Percentiles rank a stretch among this genome's conserved stretches.
Evolutionary conservation across 2,797 vertebrate genomes (phyloP).

Genomic region (Tinamus major): DNA sequence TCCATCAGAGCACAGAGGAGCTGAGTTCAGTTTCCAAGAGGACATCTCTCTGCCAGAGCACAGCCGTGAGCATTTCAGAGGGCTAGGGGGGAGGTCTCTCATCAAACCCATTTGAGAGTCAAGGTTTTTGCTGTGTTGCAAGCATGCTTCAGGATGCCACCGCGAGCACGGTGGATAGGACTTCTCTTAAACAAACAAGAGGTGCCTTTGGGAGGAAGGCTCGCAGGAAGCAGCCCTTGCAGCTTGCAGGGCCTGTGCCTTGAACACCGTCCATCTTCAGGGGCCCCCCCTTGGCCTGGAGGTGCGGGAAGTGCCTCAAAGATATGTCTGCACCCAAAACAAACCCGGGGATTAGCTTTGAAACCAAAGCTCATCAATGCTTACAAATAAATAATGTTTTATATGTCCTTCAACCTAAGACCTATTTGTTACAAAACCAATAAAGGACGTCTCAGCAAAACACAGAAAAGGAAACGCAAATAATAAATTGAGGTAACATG

Average conservation of each 20-base stretch:
- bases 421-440: neutral
- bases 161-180: neutral
- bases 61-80: conserved; percentile 49
- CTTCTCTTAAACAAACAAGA: conserved; percentile 41
- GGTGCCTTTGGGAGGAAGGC: conserved; percentile 41
- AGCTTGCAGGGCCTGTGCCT: neutral
- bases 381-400: rapidly evolving
- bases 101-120: conserved; percentile 30
- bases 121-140: neutral
- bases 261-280: neutral
- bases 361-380: neutral
- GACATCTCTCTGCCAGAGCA: conserved; percentile 59
- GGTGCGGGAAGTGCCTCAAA: neutral
- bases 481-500: neutral
- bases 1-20: conserved; percentile 56
- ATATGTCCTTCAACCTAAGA: neutral
- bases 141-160: conserved; percentile 27
- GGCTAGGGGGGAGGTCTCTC: conserved; percentile 18
- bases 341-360: neutral
- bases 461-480: neutral
- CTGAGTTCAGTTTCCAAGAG: conserved; percentile 45
- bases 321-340: rapidly evolving
- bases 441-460: neutral
- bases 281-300: neutral
- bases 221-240: conserved; percentile 36